Conservation (phyloP, 2,797 vertebrate species). For the Sternarchorhynchus goeldii region DNA sequence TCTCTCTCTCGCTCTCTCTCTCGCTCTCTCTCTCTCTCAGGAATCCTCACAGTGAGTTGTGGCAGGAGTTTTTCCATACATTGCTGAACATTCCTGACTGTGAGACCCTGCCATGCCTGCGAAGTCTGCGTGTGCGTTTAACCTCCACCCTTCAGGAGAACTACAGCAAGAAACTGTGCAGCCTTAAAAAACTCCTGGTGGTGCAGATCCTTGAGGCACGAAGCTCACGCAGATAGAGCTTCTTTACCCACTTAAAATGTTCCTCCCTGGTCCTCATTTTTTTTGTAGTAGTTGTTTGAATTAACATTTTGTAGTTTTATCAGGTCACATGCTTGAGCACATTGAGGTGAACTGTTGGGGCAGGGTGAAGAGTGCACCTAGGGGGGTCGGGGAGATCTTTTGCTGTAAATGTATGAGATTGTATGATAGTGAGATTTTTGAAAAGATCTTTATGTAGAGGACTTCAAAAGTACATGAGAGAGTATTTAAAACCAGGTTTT, state of each 20-base stretch:
- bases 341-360: no score
- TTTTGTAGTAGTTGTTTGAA: no score
- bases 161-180: constrained; percentile 78
- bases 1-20: background rate
- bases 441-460: no score
- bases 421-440: no score
- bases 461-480: no score
- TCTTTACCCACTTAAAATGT: background rate
- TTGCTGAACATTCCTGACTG: constrained; percentile 84
- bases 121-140: constrained; percentile 71
- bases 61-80: constrained; percentile 86
- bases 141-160: constrained; percentile 70
- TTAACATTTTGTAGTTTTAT: no score
- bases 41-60: constrained; percentile 83
- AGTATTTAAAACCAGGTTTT: no score
- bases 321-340: no score
- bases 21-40: constrained; percentile 64
- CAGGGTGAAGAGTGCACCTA: no score
- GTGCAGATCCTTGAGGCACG: constrained; percentile 84
- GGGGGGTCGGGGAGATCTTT: no score
- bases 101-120: constrained; percentile 73
- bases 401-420: no score
- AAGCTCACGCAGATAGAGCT: constrained; percentile 69
- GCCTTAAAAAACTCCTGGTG: constrained; percentile 81
- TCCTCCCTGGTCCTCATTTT: no score